phyloP scores from a whole-genome alignment of 2,888 invertebrate species.

The Maniola hyperantus region DNA sequence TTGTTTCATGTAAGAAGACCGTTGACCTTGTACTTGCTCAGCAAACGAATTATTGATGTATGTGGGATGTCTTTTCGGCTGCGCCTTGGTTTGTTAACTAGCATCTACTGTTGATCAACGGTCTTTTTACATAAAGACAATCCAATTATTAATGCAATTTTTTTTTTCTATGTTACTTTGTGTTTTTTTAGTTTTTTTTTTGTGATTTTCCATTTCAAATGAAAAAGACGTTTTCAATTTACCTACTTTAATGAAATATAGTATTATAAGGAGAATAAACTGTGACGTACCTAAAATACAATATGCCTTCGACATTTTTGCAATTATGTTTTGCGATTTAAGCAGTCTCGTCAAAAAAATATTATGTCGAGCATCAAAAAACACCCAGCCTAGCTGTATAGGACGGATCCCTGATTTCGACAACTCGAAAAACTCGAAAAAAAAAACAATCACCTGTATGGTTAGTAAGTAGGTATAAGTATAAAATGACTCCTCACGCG shows the following conservation, averaged over 20 bases:
- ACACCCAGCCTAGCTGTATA: not conserved
- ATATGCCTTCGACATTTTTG: constrained; percentile 14
- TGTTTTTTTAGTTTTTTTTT: not conserved
- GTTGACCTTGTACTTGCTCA: too few species aligned
- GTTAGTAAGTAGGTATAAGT: not conserved
- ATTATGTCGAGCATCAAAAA: not conserved
- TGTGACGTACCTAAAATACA: constrained; percentile 3
- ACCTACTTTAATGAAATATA: not conserved
- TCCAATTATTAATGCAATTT: not conserved
- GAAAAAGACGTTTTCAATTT: constrained; percentile 13
- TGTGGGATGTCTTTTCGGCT: too few species aligned
- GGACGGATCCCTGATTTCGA: not conserved
- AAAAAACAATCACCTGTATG: too few species aligned
- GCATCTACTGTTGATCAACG: too few species aligned
- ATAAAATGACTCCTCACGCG: too few species aligned
- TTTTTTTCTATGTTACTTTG: not conserved
- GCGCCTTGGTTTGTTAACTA: too few species aligned
- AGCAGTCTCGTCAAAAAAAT: not conserved
- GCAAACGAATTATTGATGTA: too few species aligned
- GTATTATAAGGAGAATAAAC: not conserved
- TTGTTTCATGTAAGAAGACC: too few species aligned
- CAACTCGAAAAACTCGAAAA: too few species aligned
- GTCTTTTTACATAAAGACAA: too few species aligned
- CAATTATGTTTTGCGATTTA: not conserved
- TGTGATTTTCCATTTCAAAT: constrained; percentile 1